phyloP scores from a whole-genome alignment of 2,797 vertebrate genomes.

The Arremon brunneinucha region DNA sequence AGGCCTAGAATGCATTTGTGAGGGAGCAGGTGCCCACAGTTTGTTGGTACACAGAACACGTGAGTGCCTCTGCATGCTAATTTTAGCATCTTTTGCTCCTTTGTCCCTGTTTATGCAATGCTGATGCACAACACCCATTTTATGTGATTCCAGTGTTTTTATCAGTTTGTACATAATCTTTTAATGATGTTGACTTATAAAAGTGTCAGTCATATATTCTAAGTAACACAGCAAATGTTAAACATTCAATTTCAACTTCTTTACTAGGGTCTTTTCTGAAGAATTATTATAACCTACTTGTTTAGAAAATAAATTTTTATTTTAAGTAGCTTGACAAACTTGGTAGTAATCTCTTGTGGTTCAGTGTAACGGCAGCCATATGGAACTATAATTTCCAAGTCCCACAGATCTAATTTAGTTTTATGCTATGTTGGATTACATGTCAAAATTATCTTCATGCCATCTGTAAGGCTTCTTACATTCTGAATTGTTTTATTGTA shows the following conservation, averaged over 20 bases:
- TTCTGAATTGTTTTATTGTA: slow-evolving; percentile 2
- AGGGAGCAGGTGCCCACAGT: neutral
- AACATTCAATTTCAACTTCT: neutral
- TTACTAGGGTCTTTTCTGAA: neutral
- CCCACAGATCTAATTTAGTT: slow-evolving; percentile 67
- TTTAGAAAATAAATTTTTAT: slow-evolving; percentile 59
- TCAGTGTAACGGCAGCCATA: slow-evolving; percentile 64
- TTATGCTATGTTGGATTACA: slow-evolving; percentile 63
- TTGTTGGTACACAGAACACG: neutral
- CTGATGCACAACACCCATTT: neutral
- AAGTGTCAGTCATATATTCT: neutral
- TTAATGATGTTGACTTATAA: neutral
- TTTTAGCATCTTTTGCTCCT: neutral
- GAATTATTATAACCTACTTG: slow-evolving; percentile 18
- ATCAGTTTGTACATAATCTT: neutral
- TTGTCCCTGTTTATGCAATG: neutral
- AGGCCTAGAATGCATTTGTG: neutral
- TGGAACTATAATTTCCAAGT: slow-evolving; percentile 71
- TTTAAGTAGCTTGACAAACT: slow-evolving; percentile 65
- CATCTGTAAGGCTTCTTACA: slow-evolving; percentile 60
- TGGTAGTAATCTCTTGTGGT: slow-evolving; percentile 43
- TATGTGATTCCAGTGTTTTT: neutral
- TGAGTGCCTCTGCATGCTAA: neutral
- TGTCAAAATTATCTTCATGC: slow-evolving; percentile 62
- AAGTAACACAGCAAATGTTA: neutral